phyloP scores from a whole-genome alignment of 2,113 vertebrate species.

The Ptyas mucosa region DNA sequence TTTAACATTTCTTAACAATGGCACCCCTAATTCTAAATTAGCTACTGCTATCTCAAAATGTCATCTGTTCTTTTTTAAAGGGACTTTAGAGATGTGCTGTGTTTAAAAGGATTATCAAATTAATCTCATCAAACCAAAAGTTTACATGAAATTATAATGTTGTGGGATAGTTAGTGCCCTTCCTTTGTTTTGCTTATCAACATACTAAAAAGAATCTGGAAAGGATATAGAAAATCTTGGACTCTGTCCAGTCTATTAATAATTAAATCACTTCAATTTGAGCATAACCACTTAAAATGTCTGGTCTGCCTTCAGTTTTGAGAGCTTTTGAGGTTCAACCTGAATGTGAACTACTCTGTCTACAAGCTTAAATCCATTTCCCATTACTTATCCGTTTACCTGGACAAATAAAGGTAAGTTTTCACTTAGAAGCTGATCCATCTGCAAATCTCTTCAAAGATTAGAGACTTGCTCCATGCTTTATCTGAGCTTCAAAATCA shows the following conservation, averaged over 20 bases:
- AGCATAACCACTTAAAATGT: constrained; percentile 22
- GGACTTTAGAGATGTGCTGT: neutral
- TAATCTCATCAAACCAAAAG: constrained; percentile 17
- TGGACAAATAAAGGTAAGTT: constrained; percentile 40
- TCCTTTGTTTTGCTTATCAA: constrained; percentile 34
- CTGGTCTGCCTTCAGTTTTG: constrained; percentile 34
- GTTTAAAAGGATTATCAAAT: constrained; percentile 18
- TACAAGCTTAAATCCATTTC: constrained; percentile 38
- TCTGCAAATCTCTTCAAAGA: constrained; percentile 16
- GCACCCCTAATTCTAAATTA: neutral
- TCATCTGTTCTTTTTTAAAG: neutral
- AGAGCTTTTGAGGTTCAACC: constrained; percentile 31
- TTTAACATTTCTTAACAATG: neutral
- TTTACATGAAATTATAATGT: constrained; percentile 26
- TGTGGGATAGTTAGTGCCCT: rapidly evolving
- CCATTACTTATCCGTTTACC: neutral
- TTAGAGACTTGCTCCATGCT: constrained; percentile 3
- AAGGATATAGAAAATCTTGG: constrained; percentile 4
- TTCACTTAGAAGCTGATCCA: constrained; percentile 19
- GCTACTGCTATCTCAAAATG: neutral
- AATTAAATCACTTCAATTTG: constrained; percentile 39
- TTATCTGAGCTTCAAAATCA: constrained; percentile 26
- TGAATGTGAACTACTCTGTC: constrained; percentile 24
- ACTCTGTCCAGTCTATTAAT: constrained; percentile 11
- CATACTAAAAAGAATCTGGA: constrained; percentile 35